Evolutionary conservation across 2,797 vertebrate genomes (phyloP), one percentile per base, ranked within the genome.

Genomic region (Onychomys arenicola): DNA sequence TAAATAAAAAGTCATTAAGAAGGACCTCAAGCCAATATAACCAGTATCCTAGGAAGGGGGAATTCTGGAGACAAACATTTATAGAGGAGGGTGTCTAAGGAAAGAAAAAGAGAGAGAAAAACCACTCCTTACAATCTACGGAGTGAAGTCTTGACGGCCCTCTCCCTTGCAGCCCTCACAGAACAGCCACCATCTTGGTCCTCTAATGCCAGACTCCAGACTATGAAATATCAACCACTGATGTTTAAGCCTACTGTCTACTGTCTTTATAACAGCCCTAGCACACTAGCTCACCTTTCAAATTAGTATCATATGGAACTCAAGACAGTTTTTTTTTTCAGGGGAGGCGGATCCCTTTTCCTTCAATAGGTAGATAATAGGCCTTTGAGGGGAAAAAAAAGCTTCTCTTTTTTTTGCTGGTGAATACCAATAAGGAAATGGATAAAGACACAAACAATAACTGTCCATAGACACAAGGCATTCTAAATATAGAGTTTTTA

Each of bases 401-500:
- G 13, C 81, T 92, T 81, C 37, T 84, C 8, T 19, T 61, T 9
- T 65, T 83, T 87, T 69, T 52, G 43, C 34, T 78, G 43, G 34
- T 90, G 43, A 92, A 17, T 55, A 61, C 19, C 55, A 89, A 81
- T 0, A 73, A 52, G 8, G 37, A 97, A 89, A 78, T 55, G 11
- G 10, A 71, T n/a, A 29, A 16, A 67, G 61, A 69, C 5, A 86
- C 69, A 80, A 23, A 49, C 25, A 81, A 69, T 63, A 61, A 85
- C 19, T 17, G 57, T 91, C 83, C 40, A 85, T 19, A 77, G 27
- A n/a, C 27, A 63, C 27, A 86, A 27, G 29, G 40, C 23, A 81
- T 88, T 75, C 65, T n/a, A 90, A 92, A 52, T 78, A 21, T 85
- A 89, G 78, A 80, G 57, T 80, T 87, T 85, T 84, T 27, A 63